phyloP scores from a whole-genome alignment of 2,113 vertebrate species.

The Cavia aperea region DNA sequence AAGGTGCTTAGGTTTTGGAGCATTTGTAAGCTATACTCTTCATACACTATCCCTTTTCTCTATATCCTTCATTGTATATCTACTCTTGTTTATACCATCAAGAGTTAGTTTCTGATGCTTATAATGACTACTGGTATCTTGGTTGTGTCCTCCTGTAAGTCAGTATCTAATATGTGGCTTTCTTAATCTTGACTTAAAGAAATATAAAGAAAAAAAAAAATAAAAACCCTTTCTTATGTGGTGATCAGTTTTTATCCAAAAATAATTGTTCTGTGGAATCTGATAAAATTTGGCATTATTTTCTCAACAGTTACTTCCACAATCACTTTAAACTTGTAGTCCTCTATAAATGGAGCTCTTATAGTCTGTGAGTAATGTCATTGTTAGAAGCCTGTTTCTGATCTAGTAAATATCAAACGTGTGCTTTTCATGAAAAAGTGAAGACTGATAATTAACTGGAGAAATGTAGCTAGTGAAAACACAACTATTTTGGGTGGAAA shows the following conservation, averaged over 20 bases:
- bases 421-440: neutral
- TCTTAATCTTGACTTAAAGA: neutral
- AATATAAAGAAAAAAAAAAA: neutral
- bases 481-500: neutral
- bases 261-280: neutral
- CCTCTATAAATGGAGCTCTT: neutral
- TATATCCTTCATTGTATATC: neutral
- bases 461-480: neutral
- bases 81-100: neutral
- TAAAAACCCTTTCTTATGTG: neutral
- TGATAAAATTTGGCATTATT: conserved; percentile 33
- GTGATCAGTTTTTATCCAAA: neutral
- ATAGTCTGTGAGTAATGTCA: neutral
- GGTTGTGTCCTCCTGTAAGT: neutral
- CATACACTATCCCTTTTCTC: neutral
- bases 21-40: neutral
- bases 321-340: neutral
- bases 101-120: neutral
- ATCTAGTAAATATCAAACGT: neutral
- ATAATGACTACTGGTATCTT: neutral
- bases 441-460: neutral
- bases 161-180: neutral
- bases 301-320: neutral
- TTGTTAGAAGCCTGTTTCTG: neutral
- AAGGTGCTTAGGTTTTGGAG: neutral